Base-by-base conservation (phyloP, 2,113 vertebrate genomes). In the Stomatorhinus ivindoensis region DNA sequence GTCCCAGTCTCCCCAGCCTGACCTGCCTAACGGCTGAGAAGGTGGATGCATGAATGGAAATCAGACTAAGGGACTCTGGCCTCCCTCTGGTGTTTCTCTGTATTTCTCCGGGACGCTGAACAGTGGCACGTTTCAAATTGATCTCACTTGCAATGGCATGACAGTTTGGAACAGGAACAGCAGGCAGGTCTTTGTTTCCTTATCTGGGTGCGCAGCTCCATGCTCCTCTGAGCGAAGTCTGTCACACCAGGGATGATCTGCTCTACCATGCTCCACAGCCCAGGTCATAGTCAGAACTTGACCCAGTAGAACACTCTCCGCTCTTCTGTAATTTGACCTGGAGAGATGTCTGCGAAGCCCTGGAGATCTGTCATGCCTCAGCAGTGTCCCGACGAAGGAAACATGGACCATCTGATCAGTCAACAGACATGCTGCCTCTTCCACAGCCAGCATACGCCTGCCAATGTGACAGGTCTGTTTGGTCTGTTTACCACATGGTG, bases 361-460 rank as follows among this genome's bases (percentile, higher is more conserved):
- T n/a, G 88, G 39, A 90, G 84, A n/a, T 83, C 1, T 15, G 73
- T n/a, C 86, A 15, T 3, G 86, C 50, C 27, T n/a, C 31, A 89
- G 83, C 69, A 55, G 53, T 39, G 69, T 69, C 10, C 42, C 48
- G 35, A 89, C 80, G 80, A 86, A 89, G 86, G 88, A 91, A 58
- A 87, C 58, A 48, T 21, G 58, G 58, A 50, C 58, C 88, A 80
- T 88, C 82, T 90, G 89, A 65, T 88, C 89, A 87, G 88, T 87
- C 87, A 86, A 58, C 48, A 86, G 84, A 42, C 90, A 90, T 86
- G 87, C 90, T 92, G 90, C 89, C 90, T 91, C 88, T 90, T 89
- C 88, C 65, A 73, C 89, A 89, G 65, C 88, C 89, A 86, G 89
- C 80, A 88, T 84, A 47, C 80, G 89, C 89, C 90, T 27, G 73